These are phyloP conservation scores for Lemur catta DNA, from an alignment of 2,797 vertebrate species.

Conservation along the genomic window DNA sequence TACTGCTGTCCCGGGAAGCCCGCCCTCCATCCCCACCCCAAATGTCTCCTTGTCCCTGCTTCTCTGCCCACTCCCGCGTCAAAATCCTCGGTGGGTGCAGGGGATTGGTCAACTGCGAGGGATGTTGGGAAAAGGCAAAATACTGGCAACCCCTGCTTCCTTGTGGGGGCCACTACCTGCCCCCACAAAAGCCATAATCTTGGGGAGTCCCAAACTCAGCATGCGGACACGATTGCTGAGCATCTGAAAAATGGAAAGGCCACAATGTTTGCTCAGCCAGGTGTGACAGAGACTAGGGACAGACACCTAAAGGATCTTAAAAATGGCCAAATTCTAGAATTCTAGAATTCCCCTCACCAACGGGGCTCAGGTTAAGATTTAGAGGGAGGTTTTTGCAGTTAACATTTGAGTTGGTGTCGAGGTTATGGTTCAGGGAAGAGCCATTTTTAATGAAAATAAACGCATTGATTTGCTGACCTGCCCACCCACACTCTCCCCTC, in stretches of 20 bases:
- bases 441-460: too few relatives aligned
- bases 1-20: background rate
- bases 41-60: background rate
- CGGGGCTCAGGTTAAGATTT: background rate
- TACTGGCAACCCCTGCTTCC: background rate
- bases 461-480: background rate
- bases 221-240: background rate
- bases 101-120: background rate
- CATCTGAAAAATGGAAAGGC: background rate
- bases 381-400: background rate
- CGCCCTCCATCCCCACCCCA: background rate
- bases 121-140: background rate
- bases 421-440: background rate
- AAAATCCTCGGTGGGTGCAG: background rate
- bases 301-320: background rate
- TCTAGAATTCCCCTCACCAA: background rate
- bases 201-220: background rate
- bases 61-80: background rate
- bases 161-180: background rate
- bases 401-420: background rate
- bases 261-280: background rate
- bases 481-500: rapidly evolving
- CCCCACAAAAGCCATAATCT: rapidly evolving
- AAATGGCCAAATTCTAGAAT: background rate
- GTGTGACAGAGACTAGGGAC: background rate